Base-by-base conservation (phyloP, 2,797 vertebrate genomes). In the Poliocrania exsul region DNA sequence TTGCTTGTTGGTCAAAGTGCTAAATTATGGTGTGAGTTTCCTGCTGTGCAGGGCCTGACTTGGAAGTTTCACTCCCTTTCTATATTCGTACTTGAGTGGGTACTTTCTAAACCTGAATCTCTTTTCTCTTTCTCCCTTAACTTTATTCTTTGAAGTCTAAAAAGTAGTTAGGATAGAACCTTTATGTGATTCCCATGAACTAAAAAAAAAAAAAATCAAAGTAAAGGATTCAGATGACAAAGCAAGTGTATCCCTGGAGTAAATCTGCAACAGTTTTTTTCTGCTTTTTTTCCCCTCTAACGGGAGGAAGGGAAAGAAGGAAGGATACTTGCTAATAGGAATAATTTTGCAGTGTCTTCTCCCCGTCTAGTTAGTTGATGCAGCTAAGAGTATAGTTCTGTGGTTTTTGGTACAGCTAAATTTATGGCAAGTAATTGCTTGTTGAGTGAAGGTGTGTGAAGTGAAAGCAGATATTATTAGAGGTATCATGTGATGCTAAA, bases 1-100 rank as follows among this genome's bases (percentile, higher is more conserved):
- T 82, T 57, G 56, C 38, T 19, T 49, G 4, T 83, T 2, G 2
- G 40, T 83, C 71, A 50, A 53, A 56, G 53, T 4, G 6, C 46
- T 71, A 85, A 53, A 33, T 50, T 84, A 57, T 0, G 0, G 11
- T 51, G 31, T 0, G 0, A 54, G 20, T 88, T 91, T 74, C 61
- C 75, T 23, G 28, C 69, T 29, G 13, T 70, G 51, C 50, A 67
- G 64, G 46, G 40, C 50, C 70, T 69, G 16, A 38, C 28, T 70
- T 67, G 40, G 65, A 94, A 66, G 28, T 81, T 81, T 85, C 5
- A 8, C 31, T 84, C 47, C 5, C 13, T 78, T 81, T 54, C 35
- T 91, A 0, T 57, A 40, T 50, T 71, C 5, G 3, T 65, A 47
- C 49, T 64, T 80, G 5, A 26, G 17, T 23, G 20, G 44, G 12